phyloP scores from a whole-genome alignment of 2,888 invertebrate species.

The Sicus ferrugineus region DNA sequence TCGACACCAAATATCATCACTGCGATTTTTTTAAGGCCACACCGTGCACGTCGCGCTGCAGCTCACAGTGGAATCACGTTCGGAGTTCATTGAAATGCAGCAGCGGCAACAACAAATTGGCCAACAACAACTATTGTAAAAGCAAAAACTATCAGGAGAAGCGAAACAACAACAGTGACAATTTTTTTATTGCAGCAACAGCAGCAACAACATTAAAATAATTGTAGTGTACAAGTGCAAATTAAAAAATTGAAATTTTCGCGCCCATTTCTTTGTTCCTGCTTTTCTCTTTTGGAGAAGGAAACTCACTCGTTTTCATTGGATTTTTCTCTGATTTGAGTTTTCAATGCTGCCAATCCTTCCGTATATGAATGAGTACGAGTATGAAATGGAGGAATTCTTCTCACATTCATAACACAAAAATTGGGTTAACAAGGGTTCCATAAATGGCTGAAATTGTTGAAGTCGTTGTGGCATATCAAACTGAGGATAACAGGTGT shows the following conservation, averaged over 20 bases:
- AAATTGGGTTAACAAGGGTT: no score
- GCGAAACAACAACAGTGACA: not conserved
- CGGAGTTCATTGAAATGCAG: not conserved
- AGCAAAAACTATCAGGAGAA: not conserved
- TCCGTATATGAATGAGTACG: no score
- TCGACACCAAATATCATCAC: not conserved
- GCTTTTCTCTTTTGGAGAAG: no score
- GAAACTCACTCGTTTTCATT: no score
- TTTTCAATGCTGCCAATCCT: conserved; percentile 5
- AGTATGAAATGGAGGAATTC: no score
- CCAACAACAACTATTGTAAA: not conserved
- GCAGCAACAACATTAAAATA: not conserved
- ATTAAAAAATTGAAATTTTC: conserved; percentile 1
- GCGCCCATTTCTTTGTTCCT: not conserved
- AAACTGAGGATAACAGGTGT: no score
- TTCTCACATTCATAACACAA: no score
- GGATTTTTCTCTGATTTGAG: no score
- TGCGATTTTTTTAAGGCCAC: not conserved
- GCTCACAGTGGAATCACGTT: not conserved
- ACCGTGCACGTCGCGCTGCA: not conserved
- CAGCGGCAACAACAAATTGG: not conserved
- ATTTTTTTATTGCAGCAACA: not conserved
- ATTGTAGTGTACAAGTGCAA: not conserved
- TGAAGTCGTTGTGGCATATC: no score
- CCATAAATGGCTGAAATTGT: no score